Conservation (phyloP, 2,113 vertebrate species). For the Scophthalmus maximus region DNA sequence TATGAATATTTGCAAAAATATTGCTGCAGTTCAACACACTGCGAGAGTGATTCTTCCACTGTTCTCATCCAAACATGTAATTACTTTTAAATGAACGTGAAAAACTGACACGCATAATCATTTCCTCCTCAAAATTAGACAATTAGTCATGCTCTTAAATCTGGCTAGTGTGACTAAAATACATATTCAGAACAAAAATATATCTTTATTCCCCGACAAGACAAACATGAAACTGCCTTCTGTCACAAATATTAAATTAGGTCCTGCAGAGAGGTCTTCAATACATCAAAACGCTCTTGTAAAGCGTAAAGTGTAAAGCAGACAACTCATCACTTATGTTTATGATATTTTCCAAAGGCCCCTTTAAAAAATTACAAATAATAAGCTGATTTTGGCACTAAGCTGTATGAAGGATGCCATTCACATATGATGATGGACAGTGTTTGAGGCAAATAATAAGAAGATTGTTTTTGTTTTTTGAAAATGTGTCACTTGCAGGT, state of each 20-base stretch:
- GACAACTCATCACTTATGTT: not conserved
- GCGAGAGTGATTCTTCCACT: slow-evolving; percentile 26
- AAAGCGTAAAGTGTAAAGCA: not conserved
- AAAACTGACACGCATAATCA: slow-evolving; percentile 51
- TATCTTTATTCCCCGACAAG: slow-evolving; percentile 1
- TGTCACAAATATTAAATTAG: slow-evolving; percentile 9
- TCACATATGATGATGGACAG: no score
- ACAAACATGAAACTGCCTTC: slow-evolving; percentile 26
- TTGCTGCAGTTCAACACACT: slow-evolving; percentile 7
- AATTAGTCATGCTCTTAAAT: slow-evolving; percentile 57
- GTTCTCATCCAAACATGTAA: slow-evolving; percentile 43
- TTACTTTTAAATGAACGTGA: slow-evolving; percentile 53
- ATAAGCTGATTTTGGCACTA: not conserved
- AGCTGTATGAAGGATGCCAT: not conserved
- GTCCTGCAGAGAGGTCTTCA: not conserved
- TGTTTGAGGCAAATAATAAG: no score
- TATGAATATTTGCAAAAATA: not conserved
- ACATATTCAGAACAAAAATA: slow-evolving; percentile 32
- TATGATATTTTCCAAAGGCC: not conserved
- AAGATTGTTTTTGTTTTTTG: no score
- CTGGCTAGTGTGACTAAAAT: slow-evolving; percentile 53
- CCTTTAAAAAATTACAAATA: not conserved
- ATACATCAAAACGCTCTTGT: not conserved
- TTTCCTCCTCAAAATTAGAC: slow-evolving; percentile 48
- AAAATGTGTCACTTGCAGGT: no score